phyloP scores from a whole-genome alignment of 1,140 invertebrate genomes.

The Cheumatopsyche charites region DNA sequence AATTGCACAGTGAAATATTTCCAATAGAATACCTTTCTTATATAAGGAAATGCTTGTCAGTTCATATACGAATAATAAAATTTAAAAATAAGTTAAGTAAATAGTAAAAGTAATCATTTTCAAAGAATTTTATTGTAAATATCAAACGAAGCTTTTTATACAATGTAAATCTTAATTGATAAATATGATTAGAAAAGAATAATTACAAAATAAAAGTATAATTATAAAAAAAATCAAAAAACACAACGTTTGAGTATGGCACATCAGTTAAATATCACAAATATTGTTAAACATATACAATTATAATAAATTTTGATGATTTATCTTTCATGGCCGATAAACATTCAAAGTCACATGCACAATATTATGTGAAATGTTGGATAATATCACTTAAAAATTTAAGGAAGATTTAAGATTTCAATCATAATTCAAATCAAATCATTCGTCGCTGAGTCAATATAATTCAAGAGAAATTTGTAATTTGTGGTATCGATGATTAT shows the following conservation, averaged over 20 bases:
- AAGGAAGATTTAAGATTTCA: no score
- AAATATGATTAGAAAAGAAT: neutral
- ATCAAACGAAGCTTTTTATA: constrained; percentile 8
- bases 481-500: neutral
- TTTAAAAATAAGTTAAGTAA: neutral
- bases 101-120: neutral
- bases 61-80: no score
- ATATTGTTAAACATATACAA: constrained; percentile 27
- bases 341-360: neutral
- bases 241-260: constrained; percentile 45
- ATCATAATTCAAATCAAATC: no score
- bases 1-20: neutral
- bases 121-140: constrained; percentile 36
- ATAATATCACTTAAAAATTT: no score
- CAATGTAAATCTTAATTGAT: constrained; percentile 10
- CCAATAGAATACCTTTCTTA: neutral
- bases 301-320: neutral
- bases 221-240: constrained; percentile 25
- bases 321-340: no score
- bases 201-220: no score
- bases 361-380: no score
- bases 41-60: no score
- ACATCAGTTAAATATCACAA: constrained; percentile 31
- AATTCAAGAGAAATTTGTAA: neutral
- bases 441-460: no score